Percentiles rank a stretch among this genome's conserved stretches.
Evolutionary conservation across 2,113 vertebrate species (phyloP).

Genomic region (Chamaea fasciata): DNA sequence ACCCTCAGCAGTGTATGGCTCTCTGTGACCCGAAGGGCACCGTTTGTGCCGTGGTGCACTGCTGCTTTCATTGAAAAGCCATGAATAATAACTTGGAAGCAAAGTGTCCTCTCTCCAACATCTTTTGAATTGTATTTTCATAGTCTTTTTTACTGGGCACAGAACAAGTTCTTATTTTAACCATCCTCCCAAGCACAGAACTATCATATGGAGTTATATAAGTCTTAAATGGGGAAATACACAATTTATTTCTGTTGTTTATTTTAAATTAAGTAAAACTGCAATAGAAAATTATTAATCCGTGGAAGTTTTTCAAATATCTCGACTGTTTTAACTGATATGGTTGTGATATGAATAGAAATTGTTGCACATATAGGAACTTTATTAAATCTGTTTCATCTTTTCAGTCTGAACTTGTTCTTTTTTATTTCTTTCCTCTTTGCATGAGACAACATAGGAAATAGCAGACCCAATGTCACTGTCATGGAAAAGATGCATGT

Average conservation of each 20-base stretch:
- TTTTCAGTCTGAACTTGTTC: background rate
- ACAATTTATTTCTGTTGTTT: background rate
- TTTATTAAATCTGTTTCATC: background rate
- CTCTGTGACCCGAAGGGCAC: background rate
- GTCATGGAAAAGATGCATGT: background rate
- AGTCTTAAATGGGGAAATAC: background rate
- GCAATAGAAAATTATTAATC: background rate
- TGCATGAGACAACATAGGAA: background rate
- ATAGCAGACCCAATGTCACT: background rate
- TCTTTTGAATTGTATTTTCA: background rate
- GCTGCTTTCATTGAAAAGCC: background rate
- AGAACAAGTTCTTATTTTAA: background rate
- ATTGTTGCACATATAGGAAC: background rate
- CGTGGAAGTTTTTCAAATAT: background rate
- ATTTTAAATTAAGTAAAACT: background rate
- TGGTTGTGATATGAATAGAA: background rate
- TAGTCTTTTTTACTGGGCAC: background rate
- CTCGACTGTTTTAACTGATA: background rate
- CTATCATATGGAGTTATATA: background rate
- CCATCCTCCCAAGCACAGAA: background rate
- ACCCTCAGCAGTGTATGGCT: background rate
- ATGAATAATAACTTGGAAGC: background rate
- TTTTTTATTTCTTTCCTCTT: background rate
- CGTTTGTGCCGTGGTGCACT: background rate
- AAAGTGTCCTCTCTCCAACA: background rate